phyloP scores from a whole-genome alignment of 2,113 vertebrate genomes.

The Ia io region DNA sequence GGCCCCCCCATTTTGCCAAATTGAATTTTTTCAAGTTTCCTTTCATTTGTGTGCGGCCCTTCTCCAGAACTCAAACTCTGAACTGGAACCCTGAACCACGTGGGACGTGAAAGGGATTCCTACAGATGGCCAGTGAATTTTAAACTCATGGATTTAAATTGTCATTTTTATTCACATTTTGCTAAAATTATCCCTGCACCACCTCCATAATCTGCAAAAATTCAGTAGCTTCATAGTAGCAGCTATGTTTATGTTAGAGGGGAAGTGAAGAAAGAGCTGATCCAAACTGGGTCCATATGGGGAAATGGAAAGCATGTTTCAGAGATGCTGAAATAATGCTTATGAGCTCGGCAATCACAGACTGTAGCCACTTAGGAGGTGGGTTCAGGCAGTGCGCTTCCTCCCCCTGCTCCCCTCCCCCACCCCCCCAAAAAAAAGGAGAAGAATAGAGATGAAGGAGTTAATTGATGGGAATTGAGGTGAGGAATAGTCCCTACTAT shows the following conservation, averaged over 20 bases:
- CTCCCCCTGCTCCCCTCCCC: too few species aligned
- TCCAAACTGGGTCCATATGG: neutral
- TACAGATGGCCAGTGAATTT: neutral
- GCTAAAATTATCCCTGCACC: neutral
- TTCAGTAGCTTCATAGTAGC: neutral
- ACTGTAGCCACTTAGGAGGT: neutral
- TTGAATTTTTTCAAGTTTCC: too few species aligned
- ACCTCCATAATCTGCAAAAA: neutral
- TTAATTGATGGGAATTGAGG: neutral
- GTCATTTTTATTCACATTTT: neutral
- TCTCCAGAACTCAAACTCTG: too few species aligned
- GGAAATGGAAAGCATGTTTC: too few species aligned
- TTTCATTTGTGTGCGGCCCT: too few species aligned
- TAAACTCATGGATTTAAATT: neutral
- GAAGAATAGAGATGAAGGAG: neutral
- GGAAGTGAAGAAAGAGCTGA: neutral
- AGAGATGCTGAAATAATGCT: too few species aligned
- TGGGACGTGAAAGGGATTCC: too few species aligned
- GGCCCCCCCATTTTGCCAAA: too few species aligned
- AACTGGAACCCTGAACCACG: too few species aligned
- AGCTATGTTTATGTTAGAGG: neutral
- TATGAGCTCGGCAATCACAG: neutral
- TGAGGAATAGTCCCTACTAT: neutral
- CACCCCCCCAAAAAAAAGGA: neutral
- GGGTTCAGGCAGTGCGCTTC: neutral